Evolutionary conservation across 2,797 vertebrate species (phyloP).

Genomic region (Petrocephalus schoutedeni): DNA sequence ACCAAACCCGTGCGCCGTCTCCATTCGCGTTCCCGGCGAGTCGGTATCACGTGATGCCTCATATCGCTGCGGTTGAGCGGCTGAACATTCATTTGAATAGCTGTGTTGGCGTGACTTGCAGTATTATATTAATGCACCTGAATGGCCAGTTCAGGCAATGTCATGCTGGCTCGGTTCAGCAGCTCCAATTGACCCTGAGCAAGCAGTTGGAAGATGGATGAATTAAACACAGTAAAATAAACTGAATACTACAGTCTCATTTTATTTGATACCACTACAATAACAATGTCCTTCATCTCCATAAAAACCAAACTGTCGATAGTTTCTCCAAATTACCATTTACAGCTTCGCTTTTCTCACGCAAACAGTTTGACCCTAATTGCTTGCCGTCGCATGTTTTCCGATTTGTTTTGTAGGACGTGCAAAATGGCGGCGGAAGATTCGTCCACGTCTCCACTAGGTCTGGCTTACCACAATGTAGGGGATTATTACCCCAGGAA

Average conservation of each 20-base stretch:
- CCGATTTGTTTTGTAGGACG: background rate
- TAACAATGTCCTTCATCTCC: background rate
- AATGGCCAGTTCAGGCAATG: background rate
- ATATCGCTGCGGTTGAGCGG: background rate
- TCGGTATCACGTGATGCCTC: background rate
- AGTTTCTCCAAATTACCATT: background rate
- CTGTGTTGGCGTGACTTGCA: background rate
- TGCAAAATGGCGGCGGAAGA: conserved; percentile 61
- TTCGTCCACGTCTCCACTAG: conserved; percentile 61
- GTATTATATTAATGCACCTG: background rate
- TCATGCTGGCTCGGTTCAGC: background rate
- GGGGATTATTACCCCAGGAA: conserved; percentile 67
- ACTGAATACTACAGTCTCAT: too few relatives aligned
- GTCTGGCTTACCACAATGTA: conserved; percentile 49
- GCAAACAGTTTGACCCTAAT: background rate
- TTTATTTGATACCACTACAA: background rate
- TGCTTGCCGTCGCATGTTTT: background rate
- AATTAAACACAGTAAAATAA: background rate
- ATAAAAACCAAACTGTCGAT: background rate
- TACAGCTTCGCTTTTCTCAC: conserved; percentile 10
- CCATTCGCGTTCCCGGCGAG: background rate
- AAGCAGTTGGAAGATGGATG: background rate
- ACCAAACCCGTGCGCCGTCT: background rate
- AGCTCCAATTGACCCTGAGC: background rate
- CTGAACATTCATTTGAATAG: background rate